Base-by-base conservation (phyloP, 2,797 vertebrate species). In the Leuciscus waleckii region DNA sequence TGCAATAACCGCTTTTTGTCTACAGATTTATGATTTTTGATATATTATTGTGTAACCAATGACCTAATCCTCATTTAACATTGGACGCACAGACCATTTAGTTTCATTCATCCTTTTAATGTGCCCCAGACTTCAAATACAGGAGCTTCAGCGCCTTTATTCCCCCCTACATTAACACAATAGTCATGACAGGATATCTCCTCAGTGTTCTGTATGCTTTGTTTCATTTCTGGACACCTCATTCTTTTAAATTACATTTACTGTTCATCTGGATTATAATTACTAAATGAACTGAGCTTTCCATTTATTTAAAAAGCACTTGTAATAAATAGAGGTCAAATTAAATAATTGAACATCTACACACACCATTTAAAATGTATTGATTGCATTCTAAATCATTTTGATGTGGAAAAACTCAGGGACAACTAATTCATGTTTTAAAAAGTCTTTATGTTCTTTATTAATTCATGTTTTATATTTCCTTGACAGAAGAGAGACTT, bases 171-270 rank as follows among this genome's bases (percentile, higher is more conserved):
- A 61, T 77, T n/a, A 78, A 37, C 56, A 61, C 37, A 61, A 58
- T 58, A 26, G 23, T 5, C 21, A 14, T 77, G 75, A 17, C 35
- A 39, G 23, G 23, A 39, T 17, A 77, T 77, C 32, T 77, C 11
- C 35, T 58, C 51, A 17, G 51, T 39, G 32, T 39, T 58, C 35
- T 58, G 19, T 43, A 43, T 43, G 75, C 75, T 58, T 77, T 23
- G 35, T 58, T 58, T 77, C 0, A 54, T 39, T 58, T 58, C 75
- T 77, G 51, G 51, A 77, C 75, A 77, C 74, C 35, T 77, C 51
- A 58, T 58, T 58, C 37, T 61, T 54, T 54, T 54, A 51, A 13
- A 32, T 23, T 26, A 39, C 23, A 7, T 77, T 19, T 61, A 8
- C 23, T 3, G n/a, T 58, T 77, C 35, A 8, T 17, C 46, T 77